Conservation (phyloP, 2,113 vertebrate species). For the Dicentrarchus labrax region DNA sequence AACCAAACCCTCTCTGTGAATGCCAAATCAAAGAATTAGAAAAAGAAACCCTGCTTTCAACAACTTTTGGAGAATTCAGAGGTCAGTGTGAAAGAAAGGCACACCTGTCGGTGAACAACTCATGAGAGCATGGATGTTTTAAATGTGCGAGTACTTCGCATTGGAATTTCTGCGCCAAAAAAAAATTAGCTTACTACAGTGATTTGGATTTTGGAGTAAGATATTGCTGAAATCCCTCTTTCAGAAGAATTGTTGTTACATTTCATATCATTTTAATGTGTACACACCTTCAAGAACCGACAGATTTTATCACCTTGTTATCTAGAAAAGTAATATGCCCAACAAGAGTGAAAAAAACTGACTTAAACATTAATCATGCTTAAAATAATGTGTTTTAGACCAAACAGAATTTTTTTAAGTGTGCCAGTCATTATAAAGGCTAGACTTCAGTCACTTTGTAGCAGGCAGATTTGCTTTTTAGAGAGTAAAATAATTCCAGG, state of each 20-base stretch:
- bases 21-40: neutral
- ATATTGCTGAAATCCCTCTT: neutral
- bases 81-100: neutral
- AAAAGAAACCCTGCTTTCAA: neutral
- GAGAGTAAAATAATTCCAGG: neutral
- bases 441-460: neutral
- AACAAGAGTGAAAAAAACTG: neutral
- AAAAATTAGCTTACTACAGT: neutral
- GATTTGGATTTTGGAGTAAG: neutral
- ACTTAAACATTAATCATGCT: neutral
- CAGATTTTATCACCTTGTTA: neutral
- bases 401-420: accelerated
- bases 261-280: neutral
- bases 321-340: neutral
- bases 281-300: neutral
- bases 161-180: too few species aligned
- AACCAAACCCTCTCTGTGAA: neutral
- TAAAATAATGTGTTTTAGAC: neutral
- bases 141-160: too few species aligned
- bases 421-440: neutral
- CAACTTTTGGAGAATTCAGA: neutral
- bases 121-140: neutral
- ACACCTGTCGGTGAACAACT: too few species aligned
- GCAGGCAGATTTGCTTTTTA: slow-evolving; percentile 1
- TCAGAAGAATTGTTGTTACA: neutral